A percentile compares a stretch with the other conserved stretches of the same genome.
Conservation (phyloP, 2,888 invertebrate genomes). For the Zygothrica quintamaculata region DNA sequence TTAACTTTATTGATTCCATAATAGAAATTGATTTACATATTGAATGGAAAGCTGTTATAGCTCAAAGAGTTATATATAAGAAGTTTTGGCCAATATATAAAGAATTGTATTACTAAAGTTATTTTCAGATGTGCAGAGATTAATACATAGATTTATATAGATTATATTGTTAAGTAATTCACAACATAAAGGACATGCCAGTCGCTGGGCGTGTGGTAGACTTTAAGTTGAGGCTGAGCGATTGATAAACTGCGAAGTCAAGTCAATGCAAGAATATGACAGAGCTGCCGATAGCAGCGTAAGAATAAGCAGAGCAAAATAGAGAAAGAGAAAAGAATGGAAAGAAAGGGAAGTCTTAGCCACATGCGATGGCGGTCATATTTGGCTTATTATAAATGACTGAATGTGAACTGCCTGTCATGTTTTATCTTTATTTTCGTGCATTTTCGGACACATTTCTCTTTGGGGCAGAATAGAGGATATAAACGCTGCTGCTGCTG, state of each 20-base stretch:
- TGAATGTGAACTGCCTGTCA: slow-evolving; percentile 78
- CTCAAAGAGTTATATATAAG: no score
- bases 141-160: no score
- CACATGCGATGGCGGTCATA: slow-evolving; percentile 70
- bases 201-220: slow-evolving; percentile 11
- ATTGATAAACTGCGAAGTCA: slow-evolving; percentile 49
- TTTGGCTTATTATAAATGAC: slow-evolving; percentile 77
- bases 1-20: no score
- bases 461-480: slow-evolving; percentile 8
- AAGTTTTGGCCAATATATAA: no score
- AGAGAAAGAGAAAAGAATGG: not conserved
- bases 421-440: slow-evolving; percentile 79
- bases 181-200: no score
- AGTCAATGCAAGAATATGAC: slow-evolving; percentile 11
- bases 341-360: slow-evolving; percentile 18
- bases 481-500: not conserved
- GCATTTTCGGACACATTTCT: slow-evolving; percentile 67
- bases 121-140: no score
- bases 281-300: slow-evolving; percentile 8
- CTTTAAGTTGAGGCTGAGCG: slow-evolving; percentile 17
- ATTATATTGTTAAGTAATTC: no score
- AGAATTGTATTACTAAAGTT: no score
- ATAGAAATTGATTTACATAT: no score
- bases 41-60: no score
- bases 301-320: not conserved